Evolutionary conservation across 2,797 vertebrate species (phyloP).

Genomic region (Lacerta agilis): DNA sequence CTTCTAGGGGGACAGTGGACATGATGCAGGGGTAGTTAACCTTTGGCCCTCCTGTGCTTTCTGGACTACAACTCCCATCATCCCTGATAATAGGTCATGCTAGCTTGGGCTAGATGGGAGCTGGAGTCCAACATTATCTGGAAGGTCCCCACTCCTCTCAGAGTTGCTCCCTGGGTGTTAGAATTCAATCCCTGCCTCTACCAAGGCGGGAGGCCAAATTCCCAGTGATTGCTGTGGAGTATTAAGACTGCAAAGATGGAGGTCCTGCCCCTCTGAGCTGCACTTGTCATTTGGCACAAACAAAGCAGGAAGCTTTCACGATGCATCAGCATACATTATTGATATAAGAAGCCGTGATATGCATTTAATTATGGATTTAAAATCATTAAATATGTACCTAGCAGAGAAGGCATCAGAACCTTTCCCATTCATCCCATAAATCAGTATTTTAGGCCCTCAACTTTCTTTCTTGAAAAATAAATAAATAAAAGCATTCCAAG

Average conservation of each 20-base stretch:
- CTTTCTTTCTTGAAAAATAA: not conserved
- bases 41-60: too few relatives aligned
- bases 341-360: not conserved
- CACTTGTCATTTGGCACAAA: not conserved
- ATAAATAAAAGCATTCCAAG: not conserved
- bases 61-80: too few relatives aligned
- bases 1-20: too few relatives aligned
- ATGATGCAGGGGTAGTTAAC: too few relatives aligned
- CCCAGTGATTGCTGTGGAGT: not conserved
- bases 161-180: too few relatives aligned
- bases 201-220: too few relatives aligned
- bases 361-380: conserved; percentile 16
- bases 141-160: not conserved
- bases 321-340: conserved; percentile 7
- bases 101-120: too few relatives aligned
- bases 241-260: not conserved
- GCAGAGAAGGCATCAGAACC: not conserved
- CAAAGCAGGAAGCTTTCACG: not conserved
- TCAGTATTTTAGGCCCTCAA: not conserved
- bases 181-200: not conserved
- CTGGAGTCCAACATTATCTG: too few relatives aligned
- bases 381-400: conserved; percentile 24
- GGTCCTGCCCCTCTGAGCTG: not conserved
- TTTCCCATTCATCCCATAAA: conserved; percentile 14
- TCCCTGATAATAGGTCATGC: too few relatives aligned